Evolutionary conservation across 2,888 invertebrate genomes (phyloP).

Genomic region (Crocallis elinguaria): DNA sequence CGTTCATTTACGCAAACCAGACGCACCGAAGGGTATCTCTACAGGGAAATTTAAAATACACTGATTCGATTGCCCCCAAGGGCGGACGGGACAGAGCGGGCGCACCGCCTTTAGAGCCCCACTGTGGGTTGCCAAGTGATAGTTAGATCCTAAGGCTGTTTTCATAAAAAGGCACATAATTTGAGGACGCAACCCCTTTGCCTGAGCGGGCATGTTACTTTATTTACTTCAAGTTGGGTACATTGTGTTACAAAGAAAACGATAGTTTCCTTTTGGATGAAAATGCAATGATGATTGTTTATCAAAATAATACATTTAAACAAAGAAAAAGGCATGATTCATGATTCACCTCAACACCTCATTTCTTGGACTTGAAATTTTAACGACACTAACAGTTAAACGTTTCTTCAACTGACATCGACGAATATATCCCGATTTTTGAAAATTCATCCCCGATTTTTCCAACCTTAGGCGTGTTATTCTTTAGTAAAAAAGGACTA

Average conservation of each 20-base stretch:
- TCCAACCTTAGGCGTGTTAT: too few relatives aligned
- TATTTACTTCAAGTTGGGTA: slow-evolving; percentile 2
- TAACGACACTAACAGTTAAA: too few relatives aligned
- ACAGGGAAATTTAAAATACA: slow-evolving; percentile 51
- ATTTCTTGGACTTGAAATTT: too few relatives aligned
- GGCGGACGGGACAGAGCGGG: slow-evolving; percentile 17
- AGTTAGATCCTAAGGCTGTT: slow-evolving; percentile 30
- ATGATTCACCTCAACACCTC: too few relatives aligned
- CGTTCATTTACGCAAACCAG: slow-evolving; percentile 15
- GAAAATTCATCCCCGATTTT: too few relatives aligned
- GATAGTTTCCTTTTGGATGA: background rate
- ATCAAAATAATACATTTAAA: background rate
- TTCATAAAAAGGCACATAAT: slow-evolving; percentile 33
- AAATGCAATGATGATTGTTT: background rate
- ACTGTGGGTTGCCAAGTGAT: slow-evolving; percentile 32
- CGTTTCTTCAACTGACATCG: too few relatives aligned
- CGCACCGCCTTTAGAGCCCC: slow-evolving; percentile 20
- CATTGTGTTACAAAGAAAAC: background rate
- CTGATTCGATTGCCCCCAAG: slow-evolving; percentile 47
- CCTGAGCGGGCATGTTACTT: slow-evolving; percentile 1
- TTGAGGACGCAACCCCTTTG: slow-evolving; percentile 8
- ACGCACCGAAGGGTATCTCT: slow-evolving; percentile 26
- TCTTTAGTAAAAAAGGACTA: too few relatives aligned
- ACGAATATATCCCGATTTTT: too few relatives aligned
- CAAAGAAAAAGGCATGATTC: too few relatives aligned